phyloP scores from a whole-genome alignment of 2,113 vertebrate species.

The Aptenodytes forsteri region DNA sequence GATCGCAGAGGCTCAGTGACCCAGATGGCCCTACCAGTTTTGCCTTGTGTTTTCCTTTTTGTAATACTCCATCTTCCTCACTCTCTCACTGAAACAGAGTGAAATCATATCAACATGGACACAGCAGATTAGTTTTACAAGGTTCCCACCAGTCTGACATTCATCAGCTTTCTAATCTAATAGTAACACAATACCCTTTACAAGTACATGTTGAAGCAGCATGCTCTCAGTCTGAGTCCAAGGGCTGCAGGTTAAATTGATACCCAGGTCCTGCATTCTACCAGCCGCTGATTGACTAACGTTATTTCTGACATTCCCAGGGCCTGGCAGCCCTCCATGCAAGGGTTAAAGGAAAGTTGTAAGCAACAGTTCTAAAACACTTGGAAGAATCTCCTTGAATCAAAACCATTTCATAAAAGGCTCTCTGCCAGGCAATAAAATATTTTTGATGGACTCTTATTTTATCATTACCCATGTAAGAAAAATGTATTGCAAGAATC shows the following conservation, averaged over 20 bases:
- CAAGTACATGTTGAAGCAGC: neutral
- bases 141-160: conserved; percentile 50
- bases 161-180: conserved; percentile 38
- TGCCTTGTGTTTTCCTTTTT: neutral
- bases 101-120: conserved; percentile 45
- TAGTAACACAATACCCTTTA: conserved; percentile 40
- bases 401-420: conserved; percentile 61
- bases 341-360: conserved; percentile 64
- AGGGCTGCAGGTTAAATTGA: conserved; percentile 33
- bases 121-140: conserved; percentile 63
- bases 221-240: neutral
- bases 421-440: conserved; percentile 51
- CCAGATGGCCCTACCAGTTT: neutral
- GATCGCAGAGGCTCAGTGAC: neutral
- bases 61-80: neutral
- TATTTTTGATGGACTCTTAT: conserved; percentile 57
- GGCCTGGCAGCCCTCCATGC: conserved; percentile 25
- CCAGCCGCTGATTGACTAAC: neutral
- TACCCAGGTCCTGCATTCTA: neutral
- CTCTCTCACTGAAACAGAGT: neutral
- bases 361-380: conserved; percentile 25
- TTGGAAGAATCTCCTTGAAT: conserved; percentile 57
- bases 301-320: neutral
- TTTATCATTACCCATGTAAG: conserved; percentile 70
- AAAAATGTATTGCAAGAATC: conserved; percentile 71